phyloP scores from a whole-genome alignment of 2,113 vertebrate genomes.

The Ifrita kowaldi region DNA sequence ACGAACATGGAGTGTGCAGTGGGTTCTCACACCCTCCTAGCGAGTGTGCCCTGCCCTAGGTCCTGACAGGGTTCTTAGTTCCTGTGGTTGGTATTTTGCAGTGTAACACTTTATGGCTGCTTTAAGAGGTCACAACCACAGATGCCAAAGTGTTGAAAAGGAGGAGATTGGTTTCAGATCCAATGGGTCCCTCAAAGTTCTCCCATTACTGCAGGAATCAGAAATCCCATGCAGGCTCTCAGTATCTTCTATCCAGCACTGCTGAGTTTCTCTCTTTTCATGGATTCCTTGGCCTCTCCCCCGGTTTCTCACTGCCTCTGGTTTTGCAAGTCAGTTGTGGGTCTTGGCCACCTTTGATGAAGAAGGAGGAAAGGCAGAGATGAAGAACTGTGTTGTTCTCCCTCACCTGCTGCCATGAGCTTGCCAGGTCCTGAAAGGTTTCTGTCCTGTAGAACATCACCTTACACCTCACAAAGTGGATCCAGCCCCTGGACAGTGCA shows the following conservation, averaged over 20 bases:
- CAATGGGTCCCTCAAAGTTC: not conserved
- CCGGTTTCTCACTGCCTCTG: not conserved
- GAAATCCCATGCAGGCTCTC: accelerated
- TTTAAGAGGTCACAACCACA: not conserved
- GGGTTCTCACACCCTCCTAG: not conserved
- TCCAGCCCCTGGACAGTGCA: not conserved
- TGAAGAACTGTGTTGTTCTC: not conserved
- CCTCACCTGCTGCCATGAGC: not conserved
- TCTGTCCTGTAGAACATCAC: not conserved
- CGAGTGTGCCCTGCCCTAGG: accelerated
- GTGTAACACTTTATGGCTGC: not conserved
- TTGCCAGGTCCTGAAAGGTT: not conserved
- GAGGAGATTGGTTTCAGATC: not conserved
- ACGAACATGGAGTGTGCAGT: accelerated
- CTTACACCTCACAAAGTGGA: not conserved
- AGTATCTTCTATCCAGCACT: accelerated
- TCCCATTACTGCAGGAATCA: not conserved
- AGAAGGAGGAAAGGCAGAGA: not conserved
- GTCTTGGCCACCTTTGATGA: not conserved
- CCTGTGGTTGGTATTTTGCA: not conserved
- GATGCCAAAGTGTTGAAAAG: not conserved
- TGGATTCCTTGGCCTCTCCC: not conserved
- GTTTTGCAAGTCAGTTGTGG: not conserved
- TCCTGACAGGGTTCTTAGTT: not conserved
- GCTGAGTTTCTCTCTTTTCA: not conserved